Evolutionary conservation across 1,140 invertebrate species (phyloP), one percentile per base, ranked within the genome.

Genomic region (Ips nitidus): DNA sequence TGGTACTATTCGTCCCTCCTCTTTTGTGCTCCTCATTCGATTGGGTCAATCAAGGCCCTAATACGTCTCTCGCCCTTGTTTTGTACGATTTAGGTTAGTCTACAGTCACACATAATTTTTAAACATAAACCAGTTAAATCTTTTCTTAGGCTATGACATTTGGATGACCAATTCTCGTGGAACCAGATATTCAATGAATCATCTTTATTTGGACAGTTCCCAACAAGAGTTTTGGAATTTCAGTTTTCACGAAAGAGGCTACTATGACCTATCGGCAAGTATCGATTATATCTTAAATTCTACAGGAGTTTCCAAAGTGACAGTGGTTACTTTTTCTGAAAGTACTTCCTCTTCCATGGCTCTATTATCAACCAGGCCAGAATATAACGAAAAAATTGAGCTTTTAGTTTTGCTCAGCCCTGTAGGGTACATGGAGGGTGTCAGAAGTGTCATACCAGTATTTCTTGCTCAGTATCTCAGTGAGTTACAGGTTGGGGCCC

Each of bases 161-260:
- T 90, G 88, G 88, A 67, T 90, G 60, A 86, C 85, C 0, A 90
- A 90, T 74, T 83, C 83, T 4, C 80, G 89, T 69, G 74, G 74
- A 4, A 63, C 57, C 2, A 69, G 52, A 22, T 70, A 57, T 52
- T 59, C 66, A 41, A 66, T 65, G 55, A 65, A 57, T 52, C 74
- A 75, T 52, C 36, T 47, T 22, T 59, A 3, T 22, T 55, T 71
- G 22, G 56, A 56, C 7, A 43, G 8, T 41, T 39, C 61, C 3
- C 52, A 56, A 8, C 6, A 43, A n/a, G 57, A 41, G 5, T 71
- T 57, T 39, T 71, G 69, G 69, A 53, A 71, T 39, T 71, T 59
- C 45, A 90, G 88, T 72, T 91, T 83, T 78, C 87, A 92, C 74
- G 89, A 93, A 80, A 89, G 91, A 80, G 87, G 84, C 2, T 68